Evolutionary conservation across 1,140 invertebrate genomes (phyloP), one percentile per base, ranked within the genome.

Genomic region (Musca vetustissima): DNA sequence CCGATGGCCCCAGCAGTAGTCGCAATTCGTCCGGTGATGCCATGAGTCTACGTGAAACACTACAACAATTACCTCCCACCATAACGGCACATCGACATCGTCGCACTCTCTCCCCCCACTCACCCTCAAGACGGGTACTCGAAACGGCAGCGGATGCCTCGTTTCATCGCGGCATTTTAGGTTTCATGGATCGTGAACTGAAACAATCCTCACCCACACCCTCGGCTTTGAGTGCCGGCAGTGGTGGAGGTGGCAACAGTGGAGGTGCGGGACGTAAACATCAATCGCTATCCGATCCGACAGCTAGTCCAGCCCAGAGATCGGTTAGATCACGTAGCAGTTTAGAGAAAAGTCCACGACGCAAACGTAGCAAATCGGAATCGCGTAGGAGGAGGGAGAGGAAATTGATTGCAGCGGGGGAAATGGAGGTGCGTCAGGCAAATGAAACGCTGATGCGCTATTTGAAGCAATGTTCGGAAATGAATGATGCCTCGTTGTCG

Each of bases 391-490:
- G 80, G 11, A 73, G 80, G 0, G 81, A 83, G 69, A 71, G 81
- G 2, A 83, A 83, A 66, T 69, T 82, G 0, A 82, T 82, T 22
- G 80, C 80, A 14, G 81, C 80, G 67, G 81, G 81, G 43, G 80
- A 83, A 67, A 76, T 83, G 76, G 81, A 83, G 70, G 81, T 83
- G 67, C 73, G 80, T 11, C 81, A 83, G 71, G 81, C 81, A 1
- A 83, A 83, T 66, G 81, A 83, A 61, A 83, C 81, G 0, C 66
- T 83, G 21, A 82, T 83, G 81, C 76, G 81, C 11, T 83, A 83
- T 70, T 72, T 83, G 19, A 82, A 82, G 36, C 81, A 83, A 28
- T 82, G 80, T 71, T 80, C 80, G 14, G 81, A 83, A 32, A 80
- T 83, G 77, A 80, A 83, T 64, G 81, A 83, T 61, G 80, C 80